These are phyloP conservation scores for Apodemus sylvaticus DNA, from an alignment of 2,113 vertebrate species.

Conservation along the genomic window DNA sequence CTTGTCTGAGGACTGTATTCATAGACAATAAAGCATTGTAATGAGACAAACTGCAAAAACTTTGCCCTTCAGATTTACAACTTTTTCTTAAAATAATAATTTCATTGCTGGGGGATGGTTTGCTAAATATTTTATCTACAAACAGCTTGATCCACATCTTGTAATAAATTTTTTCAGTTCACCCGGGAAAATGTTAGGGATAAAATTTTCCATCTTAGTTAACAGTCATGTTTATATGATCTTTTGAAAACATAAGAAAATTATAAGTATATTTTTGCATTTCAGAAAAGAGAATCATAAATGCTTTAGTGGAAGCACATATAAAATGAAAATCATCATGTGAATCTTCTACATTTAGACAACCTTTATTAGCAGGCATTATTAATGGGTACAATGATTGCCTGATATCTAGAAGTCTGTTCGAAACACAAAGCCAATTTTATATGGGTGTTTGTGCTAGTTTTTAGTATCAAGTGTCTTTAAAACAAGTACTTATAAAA, in stretches of 20 bases:
- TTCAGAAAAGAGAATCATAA: conserved; percentile 42
- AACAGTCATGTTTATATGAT: conserved; percentile 23
- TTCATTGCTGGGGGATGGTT: conserved; percentile 1
- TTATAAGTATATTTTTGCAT: conserved; percentile 3
- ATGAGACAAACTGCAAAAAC: conserved; percentile 30
- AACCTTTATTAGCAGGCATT: background rate
- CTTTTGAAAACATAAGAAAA: conserved; percentile 27
- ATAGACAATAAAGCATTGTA: conserved; percentile 48
- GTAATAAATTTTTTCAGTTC: conserved; percentile 56
- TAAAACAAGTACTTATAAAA: conserved; percentile 9
- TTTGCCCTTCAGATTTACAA: conserved; percentile 57
- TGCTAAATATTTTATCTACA: conserved; percentile 56
- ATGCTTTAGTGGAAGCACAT: background rate
- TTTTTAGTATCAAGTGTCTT: background rate
- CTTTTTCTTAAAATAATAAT: conserved; percentile 60
- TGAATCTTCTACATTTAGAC: background rate
- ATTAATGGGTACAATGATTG: background rate
- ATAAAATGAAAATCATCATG: background rate
- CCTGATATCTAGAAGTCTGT: background rate
- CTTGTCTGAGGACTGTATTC: background rate
- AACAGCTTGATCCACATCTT: conserved; percentile 58
- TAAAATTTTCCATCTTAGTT: conserved; percentile 58
- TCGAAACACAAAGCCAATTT: background rate
- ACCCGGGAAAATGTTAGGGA: conserved; percentile 31
- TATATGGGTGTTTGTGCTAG: background rate